Evolutionary conservation across 1,140 invertebrate species (phyloP).

Genomic region (Lasioglossum baleicum): DNA sequence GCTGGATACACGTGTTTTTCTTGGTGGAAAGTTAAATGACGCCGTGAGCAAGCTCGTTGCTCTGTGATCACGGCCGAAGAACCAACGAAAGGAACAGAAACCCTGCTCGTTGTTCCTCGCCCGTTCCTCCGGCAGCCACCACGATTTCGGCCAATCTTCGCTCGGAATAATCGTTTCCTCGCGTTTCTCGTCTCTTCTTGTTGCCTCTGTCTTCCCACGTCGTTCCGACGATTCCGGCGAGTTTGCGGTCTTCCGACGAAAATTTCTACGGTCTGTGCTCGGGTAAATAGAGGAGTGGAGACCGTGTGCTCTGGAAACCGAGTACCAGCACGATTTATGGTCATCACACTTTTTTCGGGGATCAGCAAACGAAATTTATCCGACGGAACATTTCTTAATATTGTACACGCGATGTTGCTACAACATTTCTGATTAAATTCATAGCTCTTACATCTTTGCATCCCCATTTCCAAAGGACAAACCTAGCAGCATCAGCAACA

Average conservation of each 20-base stretch:
- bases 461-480: too few species aligned
- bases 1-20: conserved; percentile 56
- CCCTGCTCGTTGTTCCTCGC: background rate
- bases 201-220: conserved; percentile 6
- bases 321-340: too few species aligned
- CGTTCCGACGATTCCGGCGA: conserved; percentile 11
- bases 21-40: conserved; percentile 56
- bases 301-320: conserved; percentile 11
- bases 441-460: too few species aligned
- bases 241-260: conserved; percentile 34
- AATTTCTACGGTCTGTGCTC: conserved; percentile 39
- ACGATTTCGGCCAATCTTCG: conserved; percentile 41
- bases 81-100: conserved; percentile 32
- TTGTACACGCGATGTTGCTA: too few species aligned
- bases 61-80: background rate
- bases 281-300: conserved; percentile 48
- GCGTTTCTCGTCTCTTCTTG: conserved; percentile 11
- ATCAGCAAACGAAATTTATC: too few species aligned
- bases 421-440: too few species aligned
- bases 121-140: background rate
- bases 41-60: conserved; percentile 30
- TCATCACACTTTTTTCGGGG: background rate
- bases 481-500: too few species aligned
- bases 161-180: conserved; percentile 34
- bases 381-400: too few species aligned